phyloP scores from a whole-genome alignment of 2,888 invertebrate genomes.

The Notocelia uddmanniana region DNA sequence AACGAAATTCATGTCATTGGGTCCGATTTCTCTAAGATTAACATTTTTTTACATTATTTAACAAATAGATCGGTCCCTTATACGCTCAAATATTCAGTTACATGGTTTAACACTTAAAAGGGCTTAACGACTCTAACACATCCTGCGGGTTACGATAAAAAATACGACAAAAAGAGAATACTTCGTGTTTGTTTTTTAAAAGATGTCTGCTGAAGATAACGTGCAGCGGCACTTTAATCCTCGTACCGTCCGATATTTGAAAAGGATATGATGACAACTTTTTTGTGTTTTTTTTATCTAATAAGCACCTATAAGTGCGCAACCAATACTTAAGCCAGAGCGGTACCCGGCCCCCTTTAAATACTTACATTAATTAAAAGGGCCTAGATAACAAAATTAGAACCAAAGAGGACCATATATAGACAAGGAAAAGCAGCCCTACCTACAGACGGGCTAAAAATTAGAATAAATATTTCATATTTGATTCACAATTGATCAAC shows the following conservation, averaged over 20 bases:
- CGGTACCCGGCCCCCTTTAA: conserved; percentile 18
- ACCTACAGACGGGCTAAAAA: neutral
- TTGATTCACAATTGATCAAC: neutral
- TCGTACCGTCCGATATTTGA: conserved; percentile 83
- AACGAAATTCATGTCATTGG: conserved; percentile 84
- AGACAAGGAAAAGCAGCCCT: neutral
- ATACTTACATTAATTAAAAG: conserved; percentile 35
- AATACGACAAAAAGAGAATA: conserved; percentile 83
- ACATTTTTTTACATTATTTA: conserved; percentile 81
- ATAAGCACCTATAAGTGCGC: conserved; percentile 71
- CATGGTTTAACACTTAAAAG: conserved; percentile 86
- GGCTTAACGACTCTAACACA: conserved; percentile 86
- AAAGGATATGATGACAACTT: conserved; percentile 85
- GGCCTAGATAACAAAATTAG: conserved; percentile 19
- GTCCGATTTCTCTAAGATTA: conserved; percentile 84
- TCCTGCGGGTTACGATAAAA: conserved; percentile 86
- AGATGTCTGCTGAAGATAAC: conserved; percentile 85
- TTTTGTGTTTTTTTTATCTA: conserved; percentile 80
- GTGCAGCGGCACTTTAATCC: conserved; percentile 84
- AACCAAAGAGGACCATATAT: neutral
- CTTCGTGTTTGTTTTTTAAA: conserved; percentile 85
- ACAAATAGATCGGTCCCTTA: conserved; percentile 85
- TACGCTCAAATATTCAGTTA: conserved; percentile 85
- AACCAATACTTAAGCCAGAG: conserved; percentile 65
- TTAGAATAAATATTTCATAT: neutral